Evolutionary conservation across 2,888 invertebrate species (phyloP), one percentile per base, ranked within the genome.

Genomic region (Drosophila fulvimacula): DNA sequence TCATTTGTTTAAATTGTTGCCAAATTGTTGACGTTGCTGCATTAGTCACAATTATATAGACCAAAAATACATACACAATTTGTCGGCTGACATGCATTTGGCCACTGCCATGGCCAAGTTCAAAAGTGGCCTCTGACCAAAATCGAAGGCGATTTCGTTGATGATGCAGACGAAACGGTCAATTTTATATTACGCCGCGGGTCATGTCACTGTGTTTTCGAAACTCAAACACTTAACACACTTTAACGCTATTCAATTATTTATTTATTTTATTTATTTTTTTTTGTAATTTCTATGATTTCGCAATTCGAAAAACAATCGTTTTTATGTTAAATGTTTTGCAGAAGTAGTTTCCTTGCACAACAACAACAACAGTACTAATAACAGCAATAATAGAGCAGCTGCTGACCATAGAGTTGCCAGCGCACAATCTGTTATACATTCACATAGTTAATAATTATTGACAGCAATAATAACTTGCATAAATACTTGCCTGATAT

Each of bases 91-190:
- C 49, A 24, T 67, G 62, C 56, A 70, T 62, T 59, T 52, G 61
- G 32, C 49, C 87, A 75, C 58, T 82, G 77, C 67, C 86, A 83
- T 69, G 86, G 88, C 69, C 88, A 83, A 80, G 75, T 85, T 80
- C 69, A 73, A 73, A 83, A 71, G 60, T 82, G 70, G 67, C 59
- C 63, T 69, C 65, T 73, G 73, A 68, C 55, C 58, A 61, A 77
- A 69, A 63, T 66, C 49, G 46, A 58, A 62, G 36, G 19, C 44
- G 44, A 39, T 17, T 46, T 48, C 10, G 27, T 30, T 57, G 53
- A 41, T 70, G 57, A 64, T 65, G 57, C 56, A 71, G 61, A 52
- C 68, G 11, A 55, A 73, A 27, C 36, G 17, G 49, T 30, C 46
- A 58, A 36, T 51, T 32, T 48, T 39, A 58, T 68, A 52, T 61